Evolutionary conservation across 2,888 invertebrate species (phyloP).

Genomic region (Muschampia plurimacula): DNA sequence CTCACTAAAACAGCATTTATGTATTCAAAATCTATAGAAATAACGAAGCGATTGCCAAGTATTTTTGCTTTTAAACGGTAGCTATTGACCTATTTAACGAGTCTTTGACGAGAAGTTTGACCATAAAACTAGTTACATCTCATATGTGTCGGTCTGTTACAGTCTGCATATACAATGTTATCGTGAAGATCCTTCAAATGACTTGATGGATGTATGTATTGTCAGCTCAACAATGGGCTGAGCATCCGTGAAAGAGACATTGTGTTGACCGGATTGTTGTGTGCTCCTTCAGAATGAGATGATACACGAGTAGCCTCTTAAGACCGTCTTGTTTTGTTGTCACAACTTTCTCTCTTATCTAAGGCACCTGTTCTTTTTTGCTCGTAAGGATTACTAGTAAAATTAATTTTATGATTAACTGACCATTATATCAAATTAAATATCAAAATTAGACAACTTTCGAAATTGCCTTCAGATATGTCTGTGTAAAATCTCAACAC

Average conservation of each 20-base stretch:
- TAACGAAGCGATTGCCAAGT: not conserved
- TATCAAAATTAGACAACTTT: not conserved
- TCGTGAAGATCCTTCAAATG: constrained; percentile 49
- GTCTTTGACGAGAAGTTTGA: constrained; percentile 23
- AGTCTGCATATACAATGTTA: constrained; percentile 42
- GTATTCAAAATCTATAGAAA: not conserved
- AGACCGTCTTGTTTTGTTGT: constrained; percentile 43
- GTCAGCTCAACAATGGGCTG: constrained; percentile 61
- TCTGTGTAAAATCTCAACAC: not conserved
- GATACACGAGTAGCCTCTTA: constrained; percentile 60
- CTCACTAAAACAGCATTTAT: not conserved
- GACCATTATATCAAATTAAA: not conserved
- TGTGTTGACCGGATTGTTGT: constrained; percentile 43
- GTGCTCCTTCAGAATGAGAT: constrained; percentile 46
- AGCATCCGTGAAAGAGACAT: constrained; percentile 51
- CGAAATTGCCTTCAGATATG: not conserved
- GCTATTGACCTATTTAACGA: constrained; percentile 22
- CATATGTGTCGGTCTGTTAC: constrained; percentile 31
- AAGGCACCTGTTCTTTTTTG: constrained; percentile 21
- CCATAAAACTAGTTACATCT: constrained; percentile 22
- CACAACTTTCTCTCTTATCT: constrained; percentile 49
- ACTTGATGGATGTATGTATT: constrained; percentile 62
- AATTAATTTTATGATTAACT: not conserved
- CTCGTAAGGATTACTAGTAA: not conserved
- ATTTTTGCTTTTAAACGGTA: not conserved